Evolutionary conservation across 1,140 invertebrate species (phyloP), one percentile per base, ranked within the genome.

Genomic region (Trissolcus basalis): DNA sequence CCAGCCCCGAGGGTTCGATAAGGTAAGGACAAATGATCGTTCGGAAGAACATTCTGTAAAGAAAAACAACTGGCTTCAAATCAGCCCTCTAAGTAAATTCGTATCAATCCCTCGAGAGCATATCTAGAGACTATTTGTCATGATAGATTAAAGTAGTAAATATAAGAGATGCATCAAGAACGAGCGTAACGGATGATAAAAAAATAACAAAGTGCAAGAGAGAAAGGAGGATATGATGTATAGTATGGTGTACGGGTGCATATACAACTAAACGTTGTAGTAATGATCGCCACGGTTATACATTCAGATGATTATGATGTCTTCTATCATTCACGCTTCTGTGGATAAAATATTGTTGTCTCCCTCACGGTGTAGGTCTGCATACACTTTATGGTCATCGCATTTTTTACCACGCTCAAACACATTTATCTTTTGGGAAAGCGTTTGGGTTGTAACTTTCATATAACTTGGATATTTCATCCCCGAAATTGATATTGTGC

Each of bases 1-100:
- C 63, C 75, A 65, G 60, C 72, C 75, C 64, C 75, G 13, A 6
- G 75, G 75, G 75, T 51, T 72, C 75, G 75, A 78, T 78, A 78
- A 78, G 75, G 69, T 64, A 69, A 60, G 69, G 69, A 78, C 75
- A 78, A 78, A 78, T 72, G 75, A 69, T 64, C 69, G 15, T 47
- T 67, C 36, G 68, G 56, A 67, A 68, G 51, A 36, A 65, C 33
- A 27, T 32, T 64, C 14, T 32, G 53, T 45, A 69, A 72, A 72
- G 75, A 77, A 74, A 72, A 77, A 67, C 74, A 16, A 67, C 58
- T 47, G 19, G 58, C 63, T 67, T 41, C 19, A 67, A 77, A 77
- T 77, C 75, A 70, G 51, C 65, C 60, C 65, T 77, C 68, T 72
- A 72, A 77, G 75, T 77, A 77, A 77, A 77, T 77, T 72, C 68